A percentile compares a stretch with the other conserved stretches of the same genome.
Conservation (phyloP, 92 coral and sea anemone species). For the Porites evermanni region DNA sequence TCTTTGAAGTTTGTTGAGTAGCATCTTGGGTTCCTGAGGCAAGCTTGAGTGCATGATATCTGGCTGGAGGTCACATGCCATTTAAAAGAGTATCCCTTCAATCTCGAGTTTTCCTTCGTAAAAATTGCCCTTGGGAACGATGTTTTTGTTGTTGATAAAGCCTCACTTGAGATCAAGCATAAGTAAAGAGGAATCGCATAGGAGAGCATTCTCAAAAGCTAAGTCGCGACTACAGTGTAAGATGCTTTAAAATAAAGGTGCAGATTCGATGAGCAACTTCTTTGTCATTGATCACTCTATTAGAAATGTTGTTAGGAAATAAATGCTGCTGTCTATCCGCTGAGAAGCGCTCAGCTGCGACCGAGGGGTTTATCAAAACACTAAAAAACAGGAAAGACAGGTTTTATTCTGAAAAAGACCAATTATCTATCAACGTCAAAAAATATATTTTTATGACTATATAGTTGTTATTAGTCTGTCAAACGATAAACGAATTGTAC, state of each 20-base stretch:
- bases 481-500: neutral
- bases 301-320: neutral
- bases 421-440: slow-evolving; percentile 20
- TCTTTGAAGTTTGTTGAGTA: slow-evolving; percentile 47
- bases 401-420: neutral
- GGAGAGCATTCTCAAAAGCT: too few relatives aligned
- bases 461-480: slow-evolving; percentile 4
- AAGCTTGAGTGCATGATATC: slow-evolving; percentile 33
- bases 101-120: slow-evolving; percentile 27
- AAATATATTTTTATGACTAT: neutral
- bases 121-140: slow-evolving; percentile 18
- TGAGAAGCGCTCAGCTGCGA: slow-evolving; percentile 22
- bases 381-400: neutral
- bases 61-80: slow-evolving; percentile 21
- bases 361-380: neutral
- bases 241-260: too few relatives aligned
- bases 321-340: neutral
- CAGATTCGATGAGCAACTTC: neutral
- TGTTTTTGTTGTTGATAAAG: neutral
- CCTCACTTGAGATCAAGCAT: neutral
- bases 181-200: neutral
- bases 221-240: too few relatives aligned
- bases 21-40: slow-evolving; percentile 17
- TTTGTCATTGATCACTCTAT: neutral
- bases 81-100: slow-evolving; percentile 5